Base-by-base conservation (phyloP, 2,113 vertebrate genomes). In the Pogonocichla stellata region DNA sequence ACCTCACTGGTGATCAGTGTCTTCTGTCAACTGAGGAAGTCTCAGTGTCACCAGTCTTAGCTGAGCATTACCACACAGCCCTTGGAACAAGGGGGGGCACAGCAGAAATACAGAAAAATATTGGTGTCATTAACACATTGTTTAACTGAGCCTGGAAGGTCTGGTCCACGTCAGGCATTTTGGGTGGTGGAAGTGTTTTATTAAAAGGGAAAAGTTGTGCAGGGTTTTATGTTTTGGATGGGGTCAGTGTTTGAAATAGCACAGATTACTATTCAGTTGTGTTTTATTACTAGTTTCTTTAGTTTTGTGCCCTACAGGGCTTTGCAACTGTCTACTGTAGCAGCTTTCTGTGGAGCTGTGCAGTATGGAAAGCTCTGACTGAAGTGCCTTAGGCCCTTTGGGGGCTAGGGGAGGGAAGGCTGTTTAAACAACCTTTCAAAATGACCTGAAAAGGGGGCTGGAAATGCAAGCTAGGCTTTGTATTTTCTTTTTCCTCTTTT, bases 41-140 rank as follows among this genome's bases (percentile, higher is more conserved):
- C 58, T 73, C 12, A 0, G 69, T 51, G 92, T 79, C 2, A 0
- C 56, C 45, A 40, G 61, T 40, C 22, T 7, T 38, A 23, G 56
- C 10, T 79, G 81, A 71, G 57, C 11, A 18, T 67, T 72, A 48
- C 34, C 57, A 36, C 24, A 2, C 10, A 72, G 7, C 12, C n/a
- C 43, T 22, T 64, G 67, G 45, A 86, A 64, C 33, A 62, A 24
- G 75, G 33, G 18, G 18, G 19, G 33, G 18, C 22, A 8, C 22
- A 42, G 60, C 53, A 84, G 78, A 56, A 71, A 62, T 13, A 43
- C 9, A 56, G 38, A 33, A 67, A 60, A 73, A 40, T 50, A 7
- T 9, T 60, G 12, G 7, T 42, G 20, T 6, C 0, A 0, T 83
- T 84, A 71, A 43, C 33, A 17, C 0, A 0, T 14, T 36, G 33